phyloP scores from a whole-genome alignment of 1,140 invertebrate genomes.

The Aleiodes sp. region DNA sequence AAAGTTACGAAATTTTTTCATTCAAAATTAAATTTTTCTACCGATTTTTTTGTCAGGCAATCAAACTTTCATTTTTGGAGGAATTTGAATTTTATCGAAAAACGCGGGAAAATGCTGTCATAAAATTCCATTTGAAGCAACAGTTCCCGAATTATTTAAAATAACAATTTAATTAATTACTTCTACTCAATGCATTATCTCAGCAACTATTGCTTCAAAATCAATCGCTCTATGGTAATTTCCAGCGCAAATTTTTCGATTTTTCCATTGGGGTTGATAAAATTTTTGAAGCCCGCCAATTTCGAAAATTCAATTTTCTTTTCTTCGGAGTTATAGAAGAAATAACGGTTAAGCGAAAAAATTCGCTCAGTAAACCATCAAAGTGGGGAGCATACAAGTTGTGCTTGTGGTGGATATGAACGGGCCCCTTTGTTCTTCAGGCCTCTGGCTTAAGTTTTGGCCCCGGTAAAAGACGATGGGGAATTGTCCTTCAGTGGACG shows the following conservation, averaged over 20 bases:
- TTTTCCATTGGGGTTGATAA: neutral
- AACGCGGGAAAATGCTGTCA: too few relatives aligned
- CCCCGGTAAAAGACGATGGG: neutral
- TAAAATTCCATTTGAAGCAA: too few relatives aligned
- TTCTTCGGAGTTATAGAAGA: too few relatives aligned
- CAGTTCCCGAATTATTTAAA: too few relatives aligned
- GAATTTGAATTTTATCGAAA: too few relatives aligned
- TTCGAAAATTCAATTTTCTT: neutral
- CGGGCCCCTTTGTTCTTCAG: neutral
- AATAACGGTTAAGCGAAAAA: neutral
- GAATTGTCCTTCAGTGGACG: conserved; percentile 19
- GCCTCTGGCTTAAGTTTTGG: neutral
- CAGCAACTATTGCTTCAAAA: too few relatives aligned
- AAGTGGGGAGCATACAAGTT: neutral
- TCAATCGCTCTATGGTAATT: too few relatives aligned
- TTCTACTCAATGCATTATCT: too few relatives aligned
- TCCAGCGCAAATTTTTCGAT: neutral
- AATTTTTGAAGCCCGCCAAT: neutral
- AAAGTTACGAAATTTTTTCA: neutral
- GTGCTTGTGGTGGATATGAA: conserved; percentile 27
- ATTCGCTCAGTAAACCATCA: neutral
- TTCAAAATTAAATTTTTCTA: too few relatives aligned
- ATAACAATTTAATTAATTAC: too few relatives aligned
- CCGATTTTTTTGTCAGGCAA: too few relatives aligned
- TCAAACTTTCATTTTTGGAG: too few relatives aligned